Conservation (phyloP, 1,140 invertebrate species). For the Sinonovacula constricta region DNA sequence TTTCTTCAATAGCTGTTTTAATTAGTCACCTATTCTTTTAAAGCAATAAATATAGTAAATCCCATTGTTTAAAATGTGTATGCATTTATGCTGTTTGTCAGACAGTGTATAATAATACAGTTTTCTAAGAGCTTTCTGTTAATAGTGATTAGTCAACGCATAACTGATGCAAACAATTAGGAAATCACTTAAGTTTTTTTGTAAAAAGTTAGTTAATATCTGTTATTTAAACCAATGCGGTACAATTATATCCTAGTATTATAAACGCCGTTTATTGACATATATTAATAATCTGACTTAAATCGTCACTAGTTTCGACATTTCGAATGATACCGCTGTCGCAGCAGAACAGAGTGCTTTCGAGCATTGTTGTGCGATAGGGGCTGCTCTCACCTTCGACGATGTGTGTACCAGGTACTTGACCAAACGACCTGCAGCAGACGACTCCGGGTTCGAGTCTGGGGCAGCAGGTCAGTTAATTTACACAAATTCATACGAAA, state of each 20-base stretch:
- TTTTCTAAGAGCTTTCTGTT: too few species aligned
- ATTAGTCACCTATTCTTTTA: too few species aligned
- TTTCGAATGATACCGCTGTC: background rate
- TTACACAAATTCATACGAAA: background rate
- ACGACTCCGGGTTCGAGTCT: background rate
- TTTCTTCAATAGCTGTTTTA: too few species aligned
- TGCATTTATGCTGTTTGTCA: too few species aligned
- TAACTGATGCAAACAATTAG: background rate
- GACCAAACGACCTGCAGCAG: background rate
- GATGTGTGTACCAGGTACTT: conserved; percentile 10
- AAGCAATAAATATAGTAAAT: too few species aligned
- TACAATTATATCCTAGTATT: background rate
- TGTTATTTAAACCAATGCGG: background rate
- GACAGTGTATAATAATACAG: too few species aligned
- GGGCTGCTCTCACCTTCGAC: background rate
- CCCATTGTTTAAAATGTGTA: too few species aligned
- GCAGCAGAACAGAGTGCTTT: conserved; percentile 9
- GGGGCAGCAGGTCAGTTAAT: conserved; percentile 23
- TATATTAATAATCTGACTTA: too few species aligned
- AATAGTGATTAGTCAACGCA: too few species aligned
- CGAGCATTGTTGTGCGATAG: conserved; percentile 4
- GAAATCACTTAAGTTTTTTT: background rate
- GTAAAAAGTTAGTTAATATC: background rate
- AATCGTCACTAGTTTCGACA: background rate
- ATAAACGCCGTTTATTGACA: too few species aligned